Base-by-base conservation (phyloP, 2,113 vertebrate genomes). In the Dicentrarchus labrax region DNA sequence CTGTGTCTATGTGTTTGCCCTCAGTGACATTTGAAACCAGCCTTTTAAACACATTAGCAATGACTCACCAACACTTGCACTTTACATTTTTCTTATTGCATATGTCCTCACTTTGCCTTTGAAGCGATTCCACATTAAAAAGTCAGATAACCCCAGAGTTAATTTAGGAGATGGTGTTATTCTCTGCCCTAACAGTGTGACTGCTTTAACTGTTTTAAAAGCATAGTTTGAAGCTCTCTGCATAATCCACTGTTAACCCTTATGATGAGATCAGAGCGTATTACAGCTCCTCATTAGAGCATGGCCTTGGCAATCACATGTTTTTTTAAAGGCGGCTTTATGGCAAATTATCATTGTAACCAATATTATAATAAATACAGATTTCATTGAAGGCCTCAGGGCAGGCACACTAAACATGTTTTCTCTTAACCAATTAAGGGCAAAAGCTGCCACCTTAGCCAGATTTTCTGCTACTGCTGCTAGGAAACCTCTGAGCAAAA, bases 251-350 rank as follows among this genome's bases (percentile, higher is more conserved):
- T 71, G 81, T 88, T 92, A 89, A 90, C 88, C 90, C 65, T 41
- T 38, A 51, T 80, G 88, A 93, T 90, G 92, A 93, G 89, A 89
- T 91, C 88, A 89, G 75, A 87, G 74, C 82, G 80, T 83, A 88
- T 83, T 88, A 83, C 66, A 43, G 67, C 73, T 83, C 65, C 86
- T 91, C 89, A 92, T 93, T 93, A 93, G 76, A 87, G 54, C 71
- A 30, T 56, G 72, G 67, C 83, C 86, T 90, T 82, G 67, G 82
- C 73, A 86, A 80, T 91, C 78, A 24, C 83, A 66, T 80, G 69
- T 73, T 88, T 87, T 87, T 76, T 87, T 84, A 68, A 85, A 78
- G 48, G 38, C 11, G 8, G 78, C 68, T 82, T 74, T 85, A 73
- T 87, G 71, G 70, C 30, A 86, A 87, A 87, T 87, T 85, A 84